Base-by-base conservation (phyloP, 2,888 invertebrate species). In the Prosopocoilus inquinatus region DNA sequence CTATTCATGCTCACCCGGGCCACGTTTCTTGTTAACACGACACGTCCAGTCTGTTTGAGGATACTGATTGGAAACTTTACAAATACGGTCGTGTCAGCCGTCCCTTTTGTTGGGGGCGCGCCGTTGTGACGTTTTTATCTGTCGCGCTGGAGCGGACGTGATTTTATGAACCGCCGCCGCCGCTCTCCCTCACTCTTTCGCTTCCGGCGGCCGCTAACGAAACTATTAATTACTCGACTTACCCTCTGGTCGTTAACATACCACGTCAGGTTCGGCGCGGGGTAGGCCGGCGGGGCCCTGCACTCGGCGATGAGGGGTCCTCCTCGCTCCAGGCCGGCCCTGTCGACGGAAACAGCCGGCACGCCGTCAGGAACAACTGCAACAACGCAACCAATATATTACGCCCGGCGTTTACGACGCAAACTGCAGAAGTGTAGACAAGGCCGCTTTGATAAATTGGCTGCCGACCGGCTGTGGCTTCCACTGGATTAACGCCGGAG, bases 211-310 rank as follows among this genome's bases (percentile, higher is more conserved):
- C 20, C 20, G 20, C 20, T 2, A 20, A 20, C 20, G 20, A 2
- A 28, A 28, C 20, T 28, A 28, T 28, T 28, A 2, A 28, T 28
- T 28, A 28, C 20, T 28, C 20, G 36, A 66, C 73, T 71, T 64
- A 81, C 81, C 80, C 78, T 78, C 67, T 81, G 80, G 63, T 84
- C 84, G 68, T 84, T 84, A 79, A 85, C 84, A 77, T 77, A 84
- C 82, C 84, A 84, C 67, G 84, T 84, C 69, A 85, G 78, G 66
- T 85, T 84, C 41, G 83, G 81, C 3, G 84, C 84, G 1, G 84
- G 84, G n/a, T 80, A 78, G 0, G 84, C 84, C 0, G 84, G 82
- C 0, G 84, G 82, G 1, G 84, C 82, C 0, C 81, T 79, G 60
- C 84, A 85, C 70, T 84, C 84, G 1, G 79, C 83, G 54, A 82